Evolutionary conservation across 2,888 invertebrate genomes (phyloP), one percentile per base, ranked within the genome.

Genomic region (Clusia tigrina): DNA sequence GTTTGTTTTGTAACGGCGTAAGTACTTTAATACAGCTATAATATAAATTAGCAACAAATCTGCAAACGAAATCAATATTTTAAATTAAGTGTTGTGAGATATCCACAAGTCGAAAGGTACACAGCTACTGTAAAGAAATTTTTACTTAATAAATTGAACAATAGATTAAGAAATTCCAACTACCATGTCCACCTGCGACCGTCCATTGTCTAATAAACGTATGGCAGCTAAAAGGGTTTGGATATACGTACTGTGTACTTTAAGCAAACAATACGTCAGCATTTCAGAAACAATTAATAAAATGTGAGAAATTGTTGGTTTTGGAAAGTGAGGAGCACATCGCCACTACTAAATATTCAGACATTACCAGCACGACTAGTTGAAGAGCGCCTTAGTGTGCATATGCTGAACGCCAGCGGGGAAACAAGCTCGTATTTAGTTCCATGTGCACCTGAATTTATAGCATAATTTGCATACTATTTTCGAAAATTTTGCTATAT

Each of bases 381-480:
- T 9, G 32, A 32, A 12, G 6, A 32, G 32, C 32, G 32, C 12
- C 12, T 32, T 32, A 32, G 12, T 32, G 12, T 32, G n/a, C n/a
- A n/a, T n/a, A n/a, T n/a, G n/a, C n/a, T n/a, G 32, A 32, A 32
- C 32, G 32, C 32, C n/a, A n/a, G n/a, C n/a, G n/a, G n/a, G n/a
- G n/a, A n/a, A n/a, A 32, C 32, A 32, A 32, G 6, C 32, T 32
- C n/a, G n/a, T 32, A 9, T 32, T 32, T 9, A 32, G 12, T 32
- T 3, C 6, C n/a, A 42, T n/a, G 25, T 38, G 20, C 25, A 52
- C 42, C 71, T 73, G 76, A 78, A 78, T 77, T 78, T 77, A 78
- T 76, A 77, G 77, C 78, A 77, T 78, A 78, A 76, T 76, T 76
- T 76, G 76, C 76, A 78, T 78, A 76, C 74, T 76, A 72, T 71